These are phyloP conservation scores for Gallirallus australis DNA, from an alignment of 2,797 vertebrate species.

Conservation along the genomic window DNA sequence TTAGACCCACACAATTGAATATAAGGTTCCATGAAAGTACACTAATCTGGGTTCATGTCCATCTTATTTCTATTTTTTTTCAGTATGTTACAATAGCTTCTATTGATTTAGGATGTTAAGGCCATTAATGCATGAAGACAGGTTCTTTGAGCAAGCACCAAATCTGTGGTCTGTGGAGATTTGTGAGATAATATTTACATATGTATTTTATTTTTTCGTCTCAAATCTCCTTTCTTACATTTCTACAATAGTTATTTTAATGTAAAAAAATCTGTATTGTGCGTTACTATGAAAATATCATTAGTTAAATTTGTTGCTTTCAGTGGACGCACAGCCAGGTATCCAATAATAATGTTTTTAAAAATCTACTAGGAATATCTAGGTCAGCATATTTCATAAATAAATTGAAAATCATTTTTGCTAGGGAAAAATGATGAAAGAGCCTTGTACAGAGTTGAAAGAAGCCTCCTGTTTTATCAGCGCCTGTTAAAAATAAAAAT, in stretches of 20 bases:
- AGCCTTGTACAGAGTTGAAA: not conserved
- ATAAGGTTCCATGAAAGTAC: not conserved
- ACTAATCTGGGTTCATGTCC: not conserved
- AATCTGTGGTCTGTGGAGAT: not conserved
- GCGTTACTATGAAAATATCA: not conserved
- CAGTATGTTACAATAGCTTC: not conserved
- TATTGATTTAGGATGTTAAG: not conserved
- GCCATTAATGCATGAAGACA: not conserved
- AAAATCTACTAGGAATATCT: not conserved
- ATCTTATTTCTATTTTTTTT: not conserved
- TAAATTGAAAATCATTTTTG: not conserved
- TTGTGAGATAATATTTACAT: not conserved
- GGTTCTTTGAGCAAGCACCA: not conserved
- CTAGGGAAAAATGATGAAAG: not conserved
- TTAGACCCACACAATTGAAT: not conserved
- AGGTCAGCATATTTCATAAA: not conserved
- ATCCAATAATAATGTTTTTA: not conserved
- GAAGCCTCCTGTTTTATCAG: not conserved
- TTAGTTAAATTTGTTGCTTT: not conserved
- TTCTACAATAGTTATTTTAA: not conserved
- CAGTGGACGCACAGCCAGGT: not conserved
- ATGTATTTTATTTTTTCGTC: not conserved
- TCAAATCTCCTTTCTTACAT: not conserved
- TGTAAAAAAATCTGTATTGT: fast-evolving
- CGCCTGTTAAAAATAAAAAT: not conserved